These are phyloP conservation scores for Mamestra brassicae DNA, from an alignment of 2,888 invertebrate genomes.

Conservation along the genomic window DNA sequence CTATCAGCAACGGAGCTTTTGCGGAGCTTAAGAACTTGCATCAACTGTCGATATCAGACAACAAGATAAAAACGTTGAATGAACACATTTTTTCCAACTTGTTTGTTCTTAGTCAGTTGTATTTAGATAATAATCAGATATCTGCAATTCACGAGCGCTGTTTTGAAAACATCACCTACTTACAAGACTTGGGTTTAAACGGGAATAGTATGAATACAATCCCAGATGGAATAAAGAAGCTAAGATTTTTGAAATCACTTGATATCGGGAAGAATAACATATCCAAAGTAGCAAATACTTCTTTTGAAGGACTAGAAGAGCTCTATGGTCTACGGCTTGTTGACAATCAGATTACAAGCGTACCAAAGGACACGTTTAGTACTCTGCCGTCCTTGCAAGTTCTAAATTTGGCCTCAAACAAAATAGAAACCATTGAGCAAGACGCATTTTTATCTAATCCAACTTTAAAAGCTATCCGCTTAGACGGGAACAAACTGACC, in stretches of 20 bases:
- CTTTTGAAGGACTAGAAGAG: conserved; percentile 94
- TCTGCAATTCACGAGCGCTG: conserved; percentile 92
- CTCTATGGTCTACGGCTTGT: conserved; percentile 95
- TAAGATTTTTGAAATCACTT: conserved; percentile 93
- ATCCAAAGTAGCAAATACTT: conserved; percentile 92
- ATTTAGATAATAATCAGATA: conserved; percentile 94
- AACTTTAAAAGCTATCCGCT: conserved; percentile 93
- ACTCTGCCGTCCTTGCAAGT: conserved; percentile 94
- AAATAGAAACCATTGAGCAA: conserved; percentile 94
- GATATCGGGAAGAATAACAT: conserved; percentile 96
- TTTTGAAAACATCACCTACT: conserved; percentile 94
- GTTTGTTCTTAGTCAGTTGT: conserved; percentile 93
- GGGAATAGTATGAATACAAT: conserved; percentile 93
- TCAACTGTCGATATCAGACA: conserved; percentile 93
- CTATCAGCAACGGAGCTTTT: conserved; percentile 94
- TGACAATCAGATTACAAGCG: conserved; percentile 94
- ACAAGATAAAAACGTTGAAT: conserved; percentile 92
- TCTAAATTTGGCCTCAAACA: conserved; percentile 95
- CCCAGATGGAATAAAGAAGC: conserved; percentile 92
- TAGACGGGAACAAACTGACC: conserved; percentile 94
- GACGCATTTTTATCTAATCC: conserved; percentile 94
- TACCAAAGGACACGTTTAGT: conserved; percentile 94
- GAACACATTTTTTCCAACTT: conserved; percentile 93
- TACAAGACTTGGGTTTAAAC: conserved; percentile 94
- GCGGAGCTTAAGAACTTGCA: conserved; percentile 94